A percentile compares a stretch with the other conserved stretches of the same genome.
Evolutionary conservation across 2,797 vertebrate species (phyloP).

Genomic region (Sparus aurata): DNA sequence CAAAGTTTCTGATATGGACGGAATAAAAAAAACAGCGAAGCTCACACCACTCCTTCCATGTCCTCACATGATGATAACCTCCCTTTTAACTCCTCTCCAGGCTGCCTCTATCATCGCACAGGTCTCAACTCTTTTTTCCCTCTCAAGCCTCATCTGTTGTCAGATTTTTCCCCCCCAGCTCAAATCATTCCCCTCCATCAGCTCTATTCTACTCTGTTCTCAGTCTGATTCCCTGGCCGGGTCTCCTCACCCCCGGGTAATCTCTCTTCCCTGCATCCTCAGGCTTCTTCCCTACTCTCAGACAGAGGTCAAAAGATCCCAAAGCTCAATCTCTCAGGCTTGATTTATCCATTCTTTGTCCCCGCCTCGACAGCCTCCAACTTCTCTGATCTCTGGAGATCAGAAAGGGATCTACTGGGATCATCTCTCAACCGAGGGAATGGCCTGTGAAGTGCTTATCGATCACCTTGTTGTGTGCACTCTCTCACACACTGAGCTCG

Average conservation of each 20-base stretch:
- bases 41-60: constrained; percentile 38
- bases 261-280: constrained; percentile 44
- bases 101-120: constrained; percentile 29
- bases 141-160: constrained; percentile 45
- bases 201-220: constrained; percentile 36
- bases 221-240: constrained; percentile 19
- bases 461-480: constrained; percentile 81
- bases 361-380: constrained; percentile 42
- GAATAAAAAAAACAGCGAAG: constrained; percentile 46
- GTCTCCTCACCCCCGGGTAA: constrained; percentile 26
- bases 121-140: constrained; percentile 16
- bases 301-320: constrained; percentile 73
- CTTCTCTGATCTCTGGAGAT: constrained; percentile 72
- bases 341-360: constrained; percentile 63
- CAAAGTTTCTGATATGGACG: constrained; percentile 52
- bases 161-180: constrained; percentile 13
- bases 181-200: constrained; percentile 48
- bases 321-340: constrained; percentile 51
- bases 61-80: constrained; percentile 42
- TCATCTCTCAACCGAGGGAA: constrained; percentile 69
- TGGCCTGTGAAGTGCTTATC: constrained; percentile 82
- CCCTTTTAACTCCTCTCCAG: constrained; percentile 19
- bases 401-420: constrained; percentile 73
- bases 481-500: constrained; percentile 62
- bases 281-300: constrained; percentile 64